Conservation (phyloP, 2,888 invertebrate species). For the Drosophila neonasuta region DNA sequence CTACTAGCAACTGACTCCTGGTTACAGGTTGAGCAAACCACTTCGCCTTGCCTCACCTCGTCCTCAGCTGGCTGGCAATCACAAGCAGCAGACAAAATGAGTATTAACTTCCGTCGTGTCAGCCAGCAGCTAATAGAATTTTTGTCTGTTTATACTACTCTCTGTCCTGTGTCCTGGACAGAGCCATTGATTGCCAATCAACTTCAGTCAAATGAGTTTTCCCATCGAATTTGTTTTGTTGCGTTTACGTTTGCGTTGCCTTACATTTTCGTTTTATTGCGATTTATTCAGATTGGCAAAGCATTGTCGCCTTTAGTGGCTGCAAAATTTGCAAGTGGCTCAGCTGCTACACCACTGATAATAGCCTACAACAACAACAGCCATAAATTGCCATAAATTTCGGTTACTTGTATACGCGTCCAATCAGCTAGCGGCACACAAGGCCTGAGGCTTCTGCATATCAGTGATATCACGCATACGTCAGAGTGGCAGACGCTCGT, state of each 20-base stretch:
- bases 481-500: conserved; percentile 29
- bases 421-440: conserved; percentile 4
- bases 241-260: conserved; percentile 25
- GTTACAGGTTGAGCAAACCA: conserved; percentile 12
- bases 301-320: not conserved
- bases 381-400: conserved; percentile 30
- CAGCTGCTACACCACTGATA: conserved; percentile 53
- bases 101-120: conserved; percentile 57
- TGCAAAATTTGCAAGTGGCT: conserved; percentile 9
- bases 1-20: conserved; percentile 3
- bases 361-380: conserved; percentile 25
- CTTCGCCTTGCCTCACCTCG: not conserved
- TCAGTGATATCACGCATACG: conserved; percentile 54
- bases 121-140: conserved; percentile 70
- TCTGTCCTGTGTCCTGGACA: conserved; percentile 14
- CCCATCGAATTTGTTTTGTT: conserved; percentile 43
- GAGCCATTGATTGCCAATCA: conserved; percentile 70
- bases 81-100: conserved; percentile 56
- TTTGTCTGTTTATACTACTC: conserved; percentile 53
- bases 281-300: conserved; percentile 7
- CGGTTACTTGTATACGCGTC: not conserved
- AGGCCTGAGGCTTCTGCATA: conserved; percentile 21
- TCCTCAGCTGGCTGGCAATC: conserved; percentile 38
- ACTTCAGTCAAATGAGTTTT: conserved; percentile 72
- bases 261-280: conserved; percentile 1